Evolutionary conservation across 1,140 invertebrate species (phyloP).

Genomic region (Brachionus rubens): DNA sequence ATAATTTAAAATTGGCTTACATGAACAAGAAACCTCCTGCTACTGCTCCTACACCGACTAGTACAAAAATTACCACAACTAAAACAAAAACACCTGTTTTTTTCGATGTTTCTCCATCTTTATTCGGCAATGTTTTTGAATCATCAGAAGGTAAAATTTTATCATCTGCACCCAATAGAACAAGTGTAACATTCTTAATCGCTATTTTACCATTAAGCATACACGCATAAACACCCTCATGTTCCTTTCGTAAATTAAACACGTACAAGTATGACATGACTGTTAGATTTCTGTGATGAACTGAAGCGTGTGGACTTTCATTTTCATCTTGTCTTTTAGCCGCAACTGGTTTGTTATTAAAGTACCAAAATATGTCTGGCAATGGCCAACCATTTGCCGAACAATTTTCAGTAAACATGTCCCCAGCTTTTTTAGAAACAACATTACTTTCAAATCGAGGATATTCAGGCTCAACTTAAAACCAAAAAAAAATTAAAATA

Average conservation of each 20-base stretch:
- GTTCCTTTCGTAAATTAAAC: background rate
- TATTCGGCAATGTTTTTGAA: background rate
- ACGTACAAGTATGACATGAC: slow-evolving; percentile 6
- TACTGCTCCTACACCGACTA: background rate
- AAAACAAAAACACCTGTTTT: background rate
- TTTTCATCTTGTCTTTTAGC: background rate
- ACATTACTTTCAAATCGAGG: background rate
- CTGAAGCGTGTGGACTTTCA: background rate
- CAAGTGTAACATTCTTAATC: background rate
- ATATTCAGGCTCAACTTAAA: no score
- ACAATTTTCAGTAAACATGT: background rate
- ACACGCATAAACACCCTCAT: background rate
- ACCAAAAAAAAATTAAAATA: no score
- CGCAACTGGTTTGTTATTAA: background rate
- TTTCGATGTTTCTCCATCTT: background rate
- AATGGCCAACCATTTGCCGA: slow-evolving; percentile 2
- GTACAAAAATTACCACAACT: background rate
- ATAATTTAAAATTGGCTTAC: no score
- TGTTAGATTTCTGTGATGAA: background rate
- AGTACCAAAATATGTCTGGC: background rate
- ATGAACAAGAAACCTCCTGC: background rate
- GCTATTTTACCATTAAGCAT: background rate
- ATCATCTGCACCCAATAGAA: background rate
- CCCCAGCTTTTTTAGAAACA: background rate
- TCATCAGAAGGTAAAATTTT: slow-evolving; percentile 5